Conservation (phyloP, 2,888 invertebrate species). For the Cyclophora albipunctata region DNA sequence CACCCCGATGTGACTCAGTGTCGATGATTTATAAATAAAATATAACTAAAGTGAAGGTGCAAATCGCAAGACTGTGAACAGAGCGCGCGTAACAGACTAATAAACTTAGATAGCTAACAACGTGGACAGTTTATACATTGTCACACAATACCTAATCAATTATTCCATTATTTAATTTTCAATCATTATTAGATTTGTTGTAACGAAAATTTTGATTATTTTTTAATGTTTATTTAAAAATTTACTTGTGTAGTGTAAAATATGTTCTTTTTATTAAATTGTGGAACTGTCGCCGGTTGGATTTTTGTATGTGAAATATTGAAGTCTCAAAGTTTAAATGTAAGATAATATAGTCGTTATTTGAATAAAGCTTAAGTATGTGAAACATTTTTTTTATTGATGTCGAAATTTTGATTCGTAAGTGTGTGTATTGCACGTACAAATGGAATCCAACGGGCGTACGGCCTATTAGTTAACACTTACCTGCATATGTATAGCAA, state of each 20-base stretch:
- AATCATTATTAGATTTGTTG: conserved; percentile 56
- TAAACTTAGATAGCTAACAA: conserved; percentile 42
- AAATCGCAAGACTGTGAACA: conserved; percentile 19
- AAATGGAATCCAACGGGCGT: background rate
- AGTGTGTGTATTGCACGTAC: no score
- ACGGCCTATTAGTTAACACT: conserved; percentile 44
- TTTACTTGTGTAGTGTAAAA: conserved; percentile 59
- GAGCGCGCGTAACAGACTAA: conserved; percentile 31
- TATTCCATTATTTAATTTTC: conserved; percentile 56
- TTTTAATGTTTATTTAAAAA: conserved; percentile 69
- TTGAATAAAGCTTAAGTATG: no score
- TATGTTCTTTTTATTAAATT: conserved; percentile 36
- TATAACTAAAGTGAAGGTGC: conserved; percentile 30
- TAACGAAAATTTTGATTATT: conserved; percentile 66
- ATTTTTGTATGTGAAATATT: conserved; percentile 1
- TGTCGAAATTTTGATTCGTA: no score
- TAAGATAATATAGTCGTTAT: no score
- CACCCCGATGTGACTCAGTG: conserved; percentile 54
- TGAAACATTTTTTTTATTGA: no score
- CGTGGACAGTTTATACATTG: conserved; percentile 22
- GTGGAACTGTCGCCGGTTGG: no score
- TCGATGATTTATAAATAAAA: conserved; percentile 22
- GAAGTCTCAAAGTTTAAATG: no score
- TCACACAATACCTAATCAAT: conserved; percentile 56
- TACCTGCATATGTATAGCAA: conserved; percentile 63